Evolutionary conservation across 1,140 invertebrate genomes (phyloP).

Genomic region (Micrasema minimum): DNA sequence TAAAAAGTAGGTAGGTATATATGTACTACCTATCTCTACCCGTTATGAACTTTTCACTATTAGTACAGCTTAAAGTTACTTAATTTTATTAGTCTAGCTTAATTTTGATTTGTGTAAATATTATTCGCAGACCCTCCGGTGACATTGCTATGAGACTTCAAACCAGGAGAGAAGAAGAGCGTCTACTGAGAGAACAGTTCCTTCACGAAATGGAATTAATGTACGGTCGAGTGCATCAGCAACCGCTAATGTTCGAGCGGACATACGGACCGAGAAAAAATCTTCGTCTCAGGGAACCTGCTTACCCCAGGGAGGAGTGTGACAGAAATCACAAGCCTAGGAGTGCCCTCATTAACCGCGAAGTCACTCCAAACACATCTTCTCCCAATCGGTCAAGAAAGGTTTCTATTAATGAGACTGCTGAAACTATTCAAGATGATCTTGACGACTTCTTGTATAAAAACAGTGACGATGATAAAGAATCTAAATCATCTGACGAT

Average conservation of each 20-base stretch:
- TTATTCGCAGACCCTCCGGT: constrained; percentile 70
- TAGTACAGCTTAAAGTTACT: no score
- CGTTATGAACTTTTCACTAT: no score
- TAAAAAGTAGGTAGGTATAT: no score
- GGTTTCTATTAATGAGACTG: constrained; percentile 69
- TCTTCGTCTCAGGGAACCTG: not conserved
- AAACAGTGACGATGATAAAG: constrained; percentile 56
- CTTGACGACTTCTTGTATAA: constrained; percentile 60
- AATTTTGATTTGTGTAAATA: no score
- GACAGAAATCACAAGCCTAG: constrained; percentile 37
- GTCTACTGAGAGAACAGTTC: constrained; percentile 73
- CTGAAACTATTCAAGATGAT: constrained; percentile 65
- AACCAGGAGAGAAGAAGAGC: constrained; percentile 73
- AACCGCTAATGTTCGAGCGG: constrained; percentile 76
- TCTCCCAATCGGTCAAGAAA: constrained; percentile 56
- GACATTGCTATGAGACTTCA: constrained; percentile 74
- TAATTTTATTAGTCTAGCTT: no score
- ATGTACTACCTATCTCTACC: no score
- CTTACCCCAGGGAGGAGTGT: constrained; percentile 3
- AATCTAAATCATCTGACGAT: constrained; percentile 55
- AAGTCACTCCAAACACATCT: constrained; percentile 57
- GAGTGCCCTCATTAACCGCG: constrained; percentile 55
- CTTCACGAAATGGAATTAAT: constrained; percentile 77
- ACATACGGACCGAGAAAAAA: constrained; percentile 70
- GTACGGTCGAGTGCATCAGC: constrained; percentile 74